Base-by-base conservation (phyloP, 2,113 vertebrate species). In the Polypterus bichir region DNA sequence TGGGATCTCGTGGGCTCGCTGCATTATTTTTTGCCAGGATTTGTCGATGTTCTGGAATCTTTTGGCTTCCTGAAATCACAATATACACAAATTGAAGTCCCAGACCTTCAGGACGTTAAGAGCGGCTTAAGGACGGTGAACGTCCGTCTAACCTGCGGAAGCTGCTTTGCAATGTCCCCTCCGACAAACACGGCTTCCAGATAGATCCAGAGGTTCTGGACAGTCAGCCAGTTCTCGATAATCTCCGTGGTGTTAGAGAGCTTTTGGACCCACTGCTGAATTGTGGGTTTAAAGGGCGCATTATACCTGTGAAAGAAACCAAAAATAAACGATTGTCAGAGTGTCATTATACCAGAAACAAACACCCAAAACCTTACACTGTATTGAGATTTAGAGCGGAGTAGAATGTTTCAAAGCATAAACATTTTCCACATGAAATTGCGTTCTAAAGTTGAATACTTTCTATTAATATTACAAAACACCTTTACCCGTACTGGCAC, bases 171-270 rank as follows among this genome's bases (percentile, higher is more conserved):
- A 64, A 92, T 92, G 68, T 92, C 90, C 70, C 90, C 90, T 44
- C 87, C 89, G 66, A 91, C 83, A 70, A 92, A 92, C 57, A 92
- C 89, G 5, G 90, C 90, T 77, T 92, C 90, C 58, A 92, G 81
- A 67, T 92, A 92, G 76, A 92, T 83, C 90, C 90, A 92, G 27
- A 92, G 86, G 72, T 92, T 92, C 59, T 92, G 90, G 9, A 91
- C 88, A 2, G 71, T 86, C 60, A 90, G 46, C 90, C 90, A 92
- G 69, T 83, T 87, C 74, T 92, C 90, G 8, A 90, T 84, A 57
- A 89, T 78, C 71, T 92, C 90, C 4, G 79, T 81, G 55, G 87
- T 86, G 73, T 76, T 88, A 59, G 88, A 85, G 54, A 92, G 64
- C 54, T 88, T 90, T 58, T 88, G 87, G 4, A 91, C 81, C 90